These are phyloP conservation scores for Rhinoraja longicauda DNA, from an alignment of 2,797 vertebrate genomes.

Conservation along the genomic window DNA sequence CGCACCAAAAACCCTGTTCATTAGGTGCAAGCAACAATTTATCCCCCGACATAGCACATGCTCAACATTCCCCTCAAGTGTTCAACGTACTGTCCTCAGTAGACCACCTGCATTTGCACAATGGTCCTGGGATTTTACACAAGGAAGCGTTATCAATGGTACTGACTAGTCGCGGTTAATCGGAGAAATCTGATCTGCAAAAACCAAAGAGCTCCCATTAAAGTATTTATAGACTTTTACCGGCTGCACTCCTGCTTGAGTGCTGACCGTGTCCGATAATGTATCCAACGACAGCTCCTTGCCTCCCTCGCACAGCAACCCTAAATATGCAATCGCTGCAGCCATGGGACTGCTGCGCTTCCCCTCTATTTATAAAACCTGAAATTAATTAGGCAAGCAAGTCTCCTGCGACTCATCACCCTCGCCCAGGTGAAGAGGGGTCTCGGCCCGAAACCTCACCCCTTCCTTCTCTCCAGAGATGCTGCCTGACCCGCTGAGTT, in stretches of 20 bases:
- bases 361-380: not conserved
- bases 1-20: not conserved
- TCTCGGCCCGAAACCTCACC: too few relatives aligned
- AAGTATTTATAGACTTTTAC: slow-evolving; percentile 48
- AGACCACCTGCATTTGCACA: not conserved
- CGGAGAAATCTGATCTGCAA: slow-evolving; percentile 49
- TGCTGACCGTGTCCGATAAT: not conserved
- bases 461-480: too few relatives aligned
- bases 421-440: too few relatives aligned
- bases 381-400: not conserved
- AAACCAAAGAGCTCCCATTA: slow-evolving; percentile 53
- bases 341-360: not conserved
- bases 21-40: not conserved
- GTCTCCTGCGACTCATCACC: not conserved
- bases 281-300: slow-evolving; percentile 3
- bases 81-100: not conserved
- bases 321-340: not conserved
- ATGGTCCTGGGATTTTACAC: slow-evolving; percentile 16
- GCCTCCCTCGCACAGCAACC: not conserved
- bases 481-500: too few relatives aligned
- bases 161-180: slow-evolving; percentile 48
- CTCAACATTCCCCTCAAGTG: slow-evolving; percentile 5
- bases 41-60: not conserved
- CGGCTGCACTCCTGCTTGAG: not conserved
- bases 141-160: slow-evolving; percentile 53